These are phyloP conservation scores for Pantala flavescens DNA, from an alignment of 1,140 invertebrate species.

Conservation along the genomic window DNA sequence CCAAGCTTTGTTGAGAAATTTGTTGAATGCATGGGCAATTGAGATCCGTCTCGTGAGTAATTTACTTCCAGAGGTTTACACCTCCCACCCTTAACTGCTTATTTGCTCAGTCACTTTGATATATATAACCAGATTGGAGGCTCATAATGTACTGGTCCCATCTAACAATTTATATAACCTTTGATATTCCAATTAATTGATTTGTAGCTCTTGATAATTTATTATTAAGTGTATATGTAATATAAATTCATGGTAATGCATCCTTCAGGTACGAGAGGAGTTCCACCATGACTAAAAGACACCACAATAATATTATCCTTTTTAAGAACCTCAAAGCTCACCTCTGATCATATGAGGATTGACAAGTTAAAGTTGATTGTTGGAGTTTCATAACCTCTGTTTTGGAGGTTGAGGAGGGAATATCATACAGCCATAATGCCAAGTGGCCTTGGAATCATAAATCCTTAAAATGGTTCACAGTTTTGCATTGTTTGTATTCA, in stretches of 20 bases:
- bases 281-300: no score
- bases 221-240: not conserved
- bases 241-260: not conserved
- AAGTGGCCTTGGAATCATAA: not conserved
- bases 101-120: constrained; percentile 1
- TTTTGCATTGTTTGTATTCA: not conserved
- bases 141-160: not conserved
- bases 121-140: constrained; percentile 1
- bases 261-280: not conserved
- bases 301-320: no score
- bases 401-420: no score
- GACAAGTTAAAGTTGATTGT: no score
- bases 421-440: not conserved
- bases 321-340: no score
- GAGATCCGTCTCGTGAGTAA: not conserved
- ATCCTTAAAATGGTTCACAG: not conserved
- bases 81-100: not conserved
- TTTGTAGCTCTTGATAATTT: constrained; percentile 3
- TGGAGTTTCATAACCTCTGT: no score
- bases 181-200: not conserved
- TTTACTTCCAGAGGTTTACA: not conserved
- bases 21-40: not conserved
- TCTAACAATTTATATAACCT: constrained; percentile 5
- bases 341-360: no score
- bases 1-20: not conserved